Evolutionary conservation across 2,797 vertebrate species (phyloP).

Genomic region (Agapornis canus): DNA sequence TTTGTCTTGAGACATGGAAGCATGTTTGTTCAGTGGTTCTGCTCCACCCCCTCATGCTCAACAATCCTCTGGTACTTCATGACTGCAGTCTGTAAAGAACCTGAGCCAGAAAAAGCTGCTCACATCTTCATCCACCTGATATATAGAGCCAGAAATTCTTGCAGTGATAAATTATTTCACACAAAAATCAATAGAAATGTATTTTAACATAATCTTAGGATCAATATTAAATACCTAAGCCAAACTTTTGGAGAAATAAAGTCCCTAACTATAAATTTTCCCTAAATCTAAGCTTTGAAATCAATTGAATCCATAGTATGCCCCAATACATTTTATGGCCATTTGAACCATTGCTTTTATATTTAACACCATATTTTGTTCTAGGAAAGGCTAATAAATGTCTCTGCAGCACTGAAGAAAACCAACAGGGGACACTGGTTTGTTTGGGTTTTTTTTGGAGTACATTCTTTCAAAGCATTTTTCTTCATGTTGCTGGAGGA

Average conservation of each 20-base stretch:
- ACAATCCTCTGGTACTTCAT: not conserved
- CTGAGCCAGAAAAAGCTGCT: not conserved
- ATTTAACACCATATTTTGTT: conserved; percentile 45
- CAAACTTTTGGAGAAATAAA: conserved; percentile 32
- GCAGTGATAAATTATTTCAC: conserved; percentile 17
- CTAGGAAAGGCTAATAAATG: conserved; percentile 55
- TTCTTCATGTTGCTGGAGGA: conserved; percentile 25
- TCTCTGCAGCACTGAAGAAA: conserved; percentile 35
- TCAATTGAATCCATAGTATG: conserved; percentile 49
- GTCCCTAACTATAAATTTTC: conserved; percentile 56
- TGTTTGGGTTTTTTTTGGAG: not conserved
- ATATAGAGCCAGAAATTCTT: conserved; percentile 8
- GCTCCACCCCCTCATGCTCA: not conserved
- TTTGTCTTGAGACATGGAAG: not conserved
- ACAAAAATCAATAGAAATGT: conserved; percentile 63
- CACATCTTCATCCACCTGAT: not conserved
- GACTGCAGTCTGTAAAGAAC: not conserved
- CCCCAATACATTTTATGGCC: conserved; percentile 51
- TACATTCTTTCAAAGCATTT: conserved; percentile 8
- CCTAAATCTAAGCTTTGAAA: conserved; percentile 61
- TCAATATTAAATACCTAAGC: conserved; percentile 74
- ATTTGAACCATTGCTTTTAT: conserved; percentile 46
- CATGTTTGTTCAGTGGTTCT: not conserved
- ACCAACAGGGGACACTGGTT: not conserved
- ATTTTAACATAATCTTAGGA: conserved; percentile 66